Percentiles rank a stretch among this genome's conserved stretches.
These are phyloP conservation scores for Clitarchus hookeri DNA, from an alignment of 2,888 invertebrate genomes.

Conservation along the genomic window DNA sequence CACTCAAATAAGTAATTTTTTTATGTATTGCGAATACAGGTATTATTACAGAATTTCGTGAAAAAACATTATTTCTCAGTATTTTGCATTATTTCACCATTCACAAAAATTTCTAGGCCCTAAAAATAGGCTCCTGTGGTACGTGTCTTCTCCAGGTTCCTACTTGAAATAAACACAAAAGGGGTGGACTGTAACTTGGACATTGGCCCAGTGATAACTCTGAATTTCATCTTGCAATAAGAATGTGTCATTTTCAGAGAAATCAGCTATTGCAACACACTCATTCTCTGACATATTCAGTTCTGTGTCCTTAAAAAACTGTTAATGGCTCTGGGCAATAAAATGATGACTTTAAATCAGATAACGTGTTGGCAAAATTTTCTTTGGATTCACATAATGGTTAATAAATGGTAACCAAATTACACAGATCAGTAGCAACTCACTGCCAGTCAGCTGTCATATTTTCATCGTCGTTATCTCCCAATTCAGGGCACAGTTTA, in stretches of 20 bases:
- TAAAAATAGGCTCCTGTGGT: neutral
- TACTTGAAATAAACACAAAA: conserved; percentile 3
- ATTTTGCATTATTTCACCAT: too few species aligned
- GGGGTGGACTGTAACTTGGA: neutral
- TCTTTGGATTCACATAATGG: neutral
- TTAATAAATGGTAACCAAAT: neutral
- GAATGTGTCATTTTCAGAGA: neutral
- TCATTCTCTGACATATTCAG: neutral
- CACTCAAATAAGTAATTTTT: too few species aligned
- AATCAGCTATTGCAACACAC: neutral
- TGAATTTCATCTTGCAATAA: neutral
- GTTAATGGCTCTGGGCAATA: neutral
- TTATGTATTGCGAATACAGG: too few species aligned
- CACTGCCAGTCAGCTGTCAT: neutral
- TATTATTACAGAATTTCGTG: too few species aligned
- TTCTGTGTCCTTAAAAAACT: neutral
- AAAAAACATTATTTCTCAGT: too few species aligned
- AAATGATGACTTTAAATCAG: conserved; percentile 8
- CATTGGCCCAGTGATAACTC: conserved; percentile 1
- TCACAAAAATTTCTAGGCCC: too few species aligned
- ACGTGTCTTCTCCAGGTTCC: neutral
- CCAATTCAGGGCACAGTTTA: neutral
- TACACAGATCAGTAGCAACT: neutral
- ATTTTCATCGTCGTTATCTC: neutral
- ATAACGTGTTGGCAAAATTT: neutral